Evolutionary conservation across 2,797 vertebrate genomes (phyloP).

Genomic region (Schizothorax lantsangensis): DNA sequence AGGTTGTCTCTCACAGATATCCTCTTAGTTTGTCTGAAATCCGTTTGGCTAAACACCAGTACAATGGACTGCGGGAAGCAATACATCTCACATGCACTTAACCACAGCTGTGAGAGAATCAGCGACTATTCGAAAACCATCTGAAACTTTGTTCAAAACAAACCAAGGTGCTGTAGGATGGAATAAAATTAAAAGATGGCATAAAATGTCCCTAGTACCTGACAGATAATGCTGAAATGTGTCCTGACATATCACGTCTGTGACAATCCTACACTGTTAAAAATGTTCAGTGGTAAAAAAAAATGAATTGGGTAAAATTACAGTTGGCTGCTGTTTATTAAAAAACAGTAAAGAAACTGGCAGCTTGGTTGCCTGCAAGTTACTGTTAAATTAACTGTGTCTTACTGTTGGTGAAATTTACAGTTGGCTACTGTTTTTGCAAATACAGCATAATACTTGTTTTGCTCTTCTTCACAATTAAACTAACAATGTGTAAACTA

Average conservation of each 20-base stretch:
- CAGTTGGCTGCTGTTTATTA: too few species aligned
- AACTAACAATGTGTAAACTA: too few species aligned
- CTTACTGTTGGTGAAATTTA: too few species aligned
- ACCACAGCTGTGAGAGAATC: slow-evolving; percentile 30
- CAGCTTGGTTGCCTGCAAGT: too few species aligned
- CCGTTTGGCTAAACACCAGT: slow-evolving; percentile 41
- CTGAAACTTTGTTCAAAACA: not conserved
- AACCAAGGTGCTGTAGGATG: not conserved
- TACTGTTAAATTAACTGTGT: too few species aligned
- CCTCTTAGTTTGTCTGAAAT: slow-evolving; percentile 49
- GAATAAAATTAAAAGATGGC: not conserved
- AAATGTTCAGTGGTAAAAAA: too few species aligned
- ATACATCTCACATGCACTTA: slow-evolving; percentile 33
- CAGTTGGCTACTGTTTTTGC: too few species aligned
- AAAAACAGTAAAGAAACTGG: too few species aligned
- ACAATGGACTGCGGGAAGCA: slow-evolving; percentile 33
- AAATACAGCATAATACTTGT: too few species aligned
- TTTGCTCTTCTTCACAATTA: too few species aligned
- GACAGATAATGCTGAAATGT: not conserved
- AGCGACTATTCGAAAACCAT: not conserved
- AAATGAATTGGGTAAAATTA: too few species aligned
- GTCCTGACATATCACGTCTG: not conserved
- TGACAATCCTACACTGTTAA: not conserved
- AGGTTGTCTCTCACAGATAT: slow-evolving; percentile 38
- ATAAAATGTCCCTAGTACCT: not conserved